Evolutionary conservation across 2,888 invertebrate species (phyloP), one percentile per base, ranked within the genome.

Genomic region (Amblyjoppa fuscipennis): DNA sequence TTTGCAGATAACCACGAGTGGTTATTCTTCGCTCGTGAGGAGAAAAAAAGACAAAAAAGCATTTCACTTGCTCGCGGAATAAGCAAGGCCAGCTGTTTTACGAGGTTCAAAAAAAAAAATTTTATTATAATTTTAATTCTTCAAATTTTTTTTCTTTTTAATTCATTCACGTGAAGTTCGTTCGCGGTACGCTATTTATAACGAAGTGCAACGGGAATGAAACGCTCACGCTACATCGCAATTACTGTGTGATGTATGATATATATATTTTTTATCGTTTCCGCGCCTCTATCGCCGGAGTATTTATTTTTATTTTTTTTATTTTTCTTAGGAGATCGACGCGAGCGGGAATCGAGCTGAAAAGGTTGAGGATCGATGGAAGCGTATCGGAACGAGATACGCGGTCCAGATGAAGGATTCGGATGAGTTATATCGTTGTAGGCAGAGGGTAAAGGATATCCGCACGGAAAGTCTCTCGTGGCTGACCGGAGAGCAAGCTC

Each of bases 391-490:
- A 11, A 59, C 28, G 28, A 59, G 11, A 11, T 59, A 11, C 59
- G 9, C 25, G 59, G 7, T 59, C 11, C 13, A 13, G 45, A 13
- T 45, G 45, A 3, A 45, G 45, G 45, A 45, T 45, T 45, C 13
- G 45, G 45, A 45, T 11, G 45, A 45, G 45, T 45, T 45, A 45
- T 3, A 5, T 45, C 45, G 45, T 45, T 45, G 45, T 13, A 13
- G 45, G 11, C 45, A 3, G 45, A 45, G 45, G 59, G 28, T 20
- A 20, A 59, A 59, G 11, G 25, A 59, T 20, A 59, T 59, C 59
- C 59, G 25, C 59, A 28, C 59, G 59, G 56, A 59, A 59, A 59
- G 28, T 59, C 20, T 59, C 28, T 59, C 59, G 59, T 59, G 25
- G 28, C 20, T 59, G 59, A 59, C 28, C 59, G 59, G 9, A 56